Conservation (phyloP, 2,113 vertebrate genomes). For the Chaetura pelagica region DNA sequence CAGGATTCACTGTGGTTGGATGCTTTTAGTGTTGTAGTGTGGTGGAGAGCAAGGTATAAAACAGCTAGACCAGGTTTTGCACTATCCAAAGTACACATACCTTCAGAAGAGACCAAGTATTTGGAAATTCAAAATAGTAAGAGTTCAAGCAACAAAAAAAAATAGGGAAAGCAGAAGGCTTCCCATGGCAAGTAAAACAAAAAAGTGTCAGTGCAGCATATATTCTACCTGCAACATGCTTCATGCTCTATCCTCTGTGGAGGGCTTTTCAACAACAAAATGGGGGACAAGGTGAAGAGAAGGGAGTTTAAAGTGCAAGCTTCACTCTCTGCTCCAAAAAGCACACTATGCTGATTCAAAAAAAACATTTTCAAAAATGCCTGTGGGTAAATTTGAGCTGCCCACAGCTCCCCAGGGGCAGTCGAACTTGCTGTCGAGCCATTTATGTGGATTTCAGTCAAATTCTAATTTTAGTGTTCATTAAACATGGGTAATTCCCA, state of each 20-base stretch:
- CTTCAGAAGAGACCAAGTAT: slow-evolving; percentile 5
- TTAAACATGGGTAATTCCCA: slow-evolving; percentile 87
- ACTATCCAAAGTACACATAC: not conserved
- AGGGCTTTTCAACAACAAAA: slow-evolving; percentile 27
- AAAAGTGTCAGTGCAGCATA: not conserved
- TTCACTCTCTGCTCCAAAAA: slow-evolving; percentile 74
- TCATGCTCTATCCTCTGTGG: not conserved
- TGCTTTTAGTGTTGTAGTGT: not conserved
- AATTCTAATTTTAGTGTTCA: slow-evolving; percentile 91
- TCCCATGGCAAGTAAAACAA: not conserved
- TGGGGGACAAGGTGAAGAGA: slow-evolving; percentile 3
- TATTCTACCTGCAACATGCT: not conserved
- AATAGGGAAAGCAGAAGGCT: not conserved
- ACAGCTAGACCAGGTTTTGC: not conserved
- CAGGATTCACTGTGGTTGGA: not conserved
- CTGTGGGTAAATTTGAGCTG: slow-evolving; percentile 87
- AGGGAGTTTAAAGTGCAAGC: slow-evolving; percentile 58
- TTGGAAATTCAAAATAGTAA: not conserved
- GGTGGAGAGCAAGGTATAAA: not conserved
- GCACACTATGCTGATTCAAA: slow-evolving; percentile 81
- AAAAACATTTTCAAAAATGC: slow-evolving; percentile 79
- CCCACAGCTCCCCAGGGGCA: slow-evolving; percentile 88
- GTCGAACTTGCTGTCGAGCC: slow-evolving; percentile 84
- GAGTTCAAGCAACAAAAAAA: not conserved
- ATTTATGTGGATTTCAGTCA: slow-evolving; percentile 89